Base-by-base conservation (phyloP, 2,888 invertebrate species). In the Danaus chrysippus region DNA sequence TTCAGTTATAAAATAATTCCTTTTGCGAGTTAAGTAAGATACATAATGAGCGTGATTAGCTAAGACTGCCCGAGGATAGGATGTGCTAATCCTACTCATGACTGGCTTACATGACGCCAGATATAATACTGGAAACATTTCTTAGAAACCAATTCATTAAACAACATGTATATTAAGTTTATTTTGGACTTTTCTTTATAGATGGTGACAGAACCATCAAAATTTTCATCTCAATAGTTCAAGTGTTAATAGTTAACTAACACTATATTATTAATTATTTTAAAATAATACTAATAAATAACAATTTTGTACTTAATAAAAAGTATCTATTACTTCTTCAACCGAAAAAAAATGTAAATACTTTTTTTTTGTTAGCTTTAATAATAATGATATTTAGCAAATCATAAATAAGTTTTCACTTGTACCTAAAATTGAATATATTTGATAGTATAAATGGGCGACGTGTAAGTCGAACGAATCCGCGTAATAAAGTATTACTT, bases 11-110 rank as follows among this genome's bases (percentile, higher is more conserved):
- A 59, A 59, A 59, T 54, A 42, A 70, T 72, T 69, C 72, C 68
- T 71, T 68, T 72, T 66, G 67, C 68, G 72, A 76, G 69, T 76
- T 76, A 75, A 81, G 79, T 79, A 83, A 83, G 84, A 84, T 82
- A 83, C 86, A 86, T 87, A 87, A 88, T 89, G 82, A 83, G 87
- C 76, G 83, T 82, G 82, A 86, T 89, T 87, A 87, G 81, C 81
- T 80, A 86, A 85, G 83, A 74, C 79, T 73, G 82, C 86, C 80
- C 71, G 74, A 70, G 84, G 85, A 83, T 74, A 78, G 79, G 86
- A 86, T 87, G 87, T 89, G 87, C 88, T 87, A 89, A 88, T 89
- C 87, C 86, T 83, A 86, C 76, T 77, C 72, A 53, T 61, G 61
- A 67, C 54, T 0, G 73, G 81, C 54, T 82, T 73, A 80, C 73